Evolutionary conservation across 2,888 invertebrate genomes (phyloP).

Genomic region (Chrysotoxum bicinctum): DNA sequence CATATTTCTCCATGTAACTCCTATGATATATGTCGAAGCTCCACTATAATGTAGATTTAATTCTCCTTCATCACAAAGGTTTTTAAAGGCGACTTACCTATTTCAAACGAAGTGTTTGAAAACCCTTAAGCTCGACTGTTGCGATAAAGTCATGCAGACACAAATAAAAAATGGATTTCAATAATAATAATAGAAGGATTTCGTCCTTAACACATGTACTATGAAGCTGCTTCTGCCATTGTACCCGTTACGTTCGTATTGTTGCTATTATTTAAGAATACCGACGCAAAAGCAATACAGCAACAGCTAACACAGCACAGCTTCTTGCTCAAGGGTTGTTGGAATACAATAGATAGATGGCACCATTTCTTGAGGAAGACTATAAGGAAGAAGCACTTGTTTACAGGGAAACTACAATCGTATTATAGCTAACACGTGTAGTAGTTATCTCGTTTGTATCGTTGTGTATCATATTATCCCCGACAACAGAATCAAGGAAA

Average conservation of each 20-base stretch:
- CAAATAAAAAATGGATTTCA: constrained; percentile 70
- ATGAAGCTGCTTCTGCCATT: constrained; percentile 54
- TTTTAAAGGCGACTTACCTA: background rate
- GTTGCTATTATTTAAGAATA: constrained; percentile 68
- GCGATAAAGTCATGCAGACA: constrained; percentile 47
- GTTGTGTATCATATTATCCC: constrained; percentile 38
- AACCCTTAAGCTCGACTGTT: constrained; percentile 32
- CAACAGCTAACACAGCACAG: constrained; percentile 21
- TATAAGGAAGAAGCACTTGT: constrained; percentile 63
- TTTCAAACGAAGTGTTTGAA: background rate
- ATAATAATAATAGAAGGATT: constrained; percentile 72
- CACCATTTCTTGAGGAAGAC: constrained; percentile 20
- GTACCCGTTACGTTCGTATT: constrained; percentile 48
- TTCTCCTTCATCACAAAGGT: too few species aligned
- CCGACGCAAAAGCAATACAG: constrained; percentile 20
- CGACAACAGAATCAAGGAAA: constrained; percentile 3
- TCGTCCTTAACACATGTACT: constrained; percentile 70
- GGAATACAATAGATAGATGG: background rate
- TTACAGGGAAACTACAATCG: constrained; percentile 66
- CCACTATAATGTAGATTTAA: too few species aligned
- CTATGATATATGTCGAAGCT: too few species aligned
- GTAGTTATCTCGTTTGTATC: constrained; percentile 60
- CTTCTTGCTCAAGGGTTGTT: constrained; percentile 39
- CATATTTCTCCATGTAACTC: too few species aligned
- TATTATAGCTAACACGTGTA: constrained; percentile 64